These are phyloP conservation scores for Rhopalosiphum padi DNA, from an alignment of 1,140 invertebrate species.

Conservation along the genomic window DNA sequence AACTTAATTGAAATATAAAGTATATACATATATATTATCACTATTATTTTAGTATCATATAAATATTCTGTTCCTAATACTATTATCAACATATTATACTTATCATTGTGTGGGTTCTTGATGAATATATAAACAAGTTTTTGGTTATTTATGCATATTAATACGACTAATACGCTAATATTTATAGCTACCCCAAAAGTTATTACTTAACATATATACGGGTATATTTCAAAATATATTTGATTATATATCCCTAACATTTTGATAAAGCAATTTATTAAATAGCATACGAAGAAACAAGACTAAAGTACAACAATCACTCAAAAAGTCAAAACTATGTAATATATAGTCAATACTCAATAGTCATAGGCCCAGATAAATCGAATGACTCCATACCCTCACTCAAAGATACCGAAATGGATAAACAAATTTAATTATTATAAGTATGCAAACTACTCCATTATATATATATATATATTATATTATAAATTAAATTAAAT, in stretches of 20 bases:
- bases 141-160: background rate
- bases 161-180: background rate
- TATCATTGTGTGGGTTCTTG: background rate
- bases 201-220: background rate
- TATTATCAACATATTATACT: background rate
- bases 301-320: background rate
- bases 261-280: background rate
- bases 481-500: background rate
- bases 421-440: background rate
- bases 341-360: background rate
- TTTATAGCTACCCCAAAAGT: no score
- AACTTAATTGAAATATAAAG: background rate
- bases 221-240: background rate
- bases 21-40: background rate
- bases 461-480: background rate
- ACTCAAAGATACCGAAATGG: no score
- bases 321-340: background rate
- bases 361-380: background rate
- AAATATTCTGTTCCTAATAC: background rate
- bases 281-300: background rate
- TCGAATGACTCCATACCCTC: background rate
- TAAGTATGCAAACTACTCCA: background rate
- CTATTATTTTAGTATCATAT: background rate
- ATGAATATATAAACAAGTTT: background rate
- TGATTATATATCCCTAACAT: background rate